Evolutionary conservation across 2,888 invertebrate genomes (phyloP).

Genomic region (Acanthosepion esculentum): DNA sequence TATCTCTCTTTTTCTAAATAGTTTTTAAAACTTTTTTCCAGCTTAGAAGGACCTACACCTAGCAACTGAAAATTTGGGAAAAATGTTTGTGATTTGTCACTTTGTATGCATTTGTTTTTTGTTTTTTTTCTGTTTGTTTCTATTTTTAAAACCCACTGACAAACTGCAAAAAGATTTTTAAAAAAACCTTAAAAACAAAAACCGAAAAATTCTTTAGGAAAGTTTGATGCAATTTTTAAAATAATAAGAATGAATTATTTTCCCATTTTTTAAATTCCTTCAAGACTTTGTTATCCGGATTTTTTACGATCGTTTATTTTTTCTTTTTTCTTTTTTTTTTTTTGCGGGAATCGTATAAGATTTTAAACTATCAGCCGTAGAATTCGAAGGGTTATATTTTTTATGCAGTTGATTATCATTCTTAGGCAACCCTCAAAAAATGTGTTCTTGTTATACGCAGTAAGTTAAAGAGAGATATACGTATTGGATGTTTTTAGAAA

Average conservation of each 20-base stretch:
- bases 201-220: background rate
- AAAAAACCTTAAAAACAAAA: background rate
- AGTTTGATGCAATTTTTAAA: background rate
- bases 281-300: background rate
- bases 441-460: background rate
- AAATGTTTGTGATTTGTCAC: constrained; percentile 1
- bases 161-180: background rate
- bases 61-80: constrained; percentile 7
- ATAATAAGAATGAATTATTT: background rate
- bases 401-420: background rate
- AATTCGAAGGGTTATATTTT: background rate
- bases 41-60: background rate
- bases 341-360: background rate
- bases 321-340: no score
- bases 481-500: background rate
- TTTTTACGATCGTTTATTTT: background rate
- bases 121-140: background rate
- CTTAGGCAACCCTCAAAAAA: background rate
- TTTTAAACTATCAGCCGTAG: background rate
- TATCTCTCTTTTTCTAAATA: background rate
- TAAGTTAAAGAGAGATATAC: background rate
- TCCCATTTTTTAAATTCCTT: background rate
- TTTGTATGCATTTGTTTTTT: background rate
- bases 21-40: background rate
- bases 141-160: background rate